Evolutionary conservation across 2,888 invertebrate species (phyloP).

Genomic region (Meliscaeva auricollis): DNA sequence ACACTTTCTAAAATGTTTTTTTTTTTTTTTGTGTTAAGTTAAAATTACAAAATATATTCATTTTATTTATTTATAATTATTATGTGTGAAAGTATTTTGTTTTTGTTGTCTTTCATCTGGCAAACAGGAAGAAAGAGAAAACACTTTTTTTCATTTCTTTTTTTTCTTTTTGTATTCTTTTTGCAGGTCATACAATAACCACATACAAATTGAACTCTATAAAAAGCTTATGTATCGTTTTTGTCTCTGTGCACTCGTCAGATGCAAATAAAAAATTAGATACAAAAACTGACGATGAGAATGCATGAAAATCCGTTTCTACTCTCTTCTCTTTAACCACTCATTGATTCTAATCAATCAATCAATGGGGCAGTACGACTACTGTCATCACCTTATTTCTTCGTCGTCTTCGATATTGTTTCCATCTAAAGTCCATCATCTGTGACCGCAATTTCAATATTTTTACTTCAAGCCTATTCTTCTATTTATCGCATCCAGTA

Average conservation of each 20-base stretch:
- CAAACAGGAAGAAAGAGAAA: constrained; percentile 55
- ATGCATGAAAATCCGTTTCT: constrained; percentile 5
- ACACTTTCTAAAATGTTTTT: constrained; percentile 25
- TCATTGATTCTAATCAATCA: constrained; percentile 56
- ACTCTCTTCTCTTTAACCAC: not conserved
- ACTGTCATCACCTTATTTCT: constrained; percentile 65
- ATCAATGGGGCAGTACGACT: constrained; percentile 69
- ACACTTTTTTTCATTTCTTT: constrained; percentile 18
- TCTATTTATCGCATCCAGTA: no score
- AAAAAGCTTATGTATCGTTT: constrained; percentile 1
- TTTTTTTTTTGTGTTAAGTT: not conserved
- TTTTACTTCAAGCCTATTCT: constrained; percentile 25
- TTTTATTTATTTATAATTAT: not conserved
- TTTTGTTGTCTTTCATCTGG: constrained; percentile 22
- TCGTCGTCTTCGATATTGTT: constrained; percentile 6
- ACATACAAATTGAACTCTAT: constrained; percentile 24
- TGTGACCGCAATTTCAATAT: constrained; percentile 73
- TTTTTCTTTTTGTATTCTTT: constrained; percentile 41
- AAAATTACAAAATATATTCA: not conserved
- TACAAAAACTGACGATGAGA: no score
- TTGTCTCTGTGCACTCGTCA: not conserved
- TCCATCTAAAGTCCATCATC: constrained; percentile 48
- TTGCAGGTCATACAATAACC: constrained; percentile 48
- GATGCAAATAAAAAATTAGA: constrained; percentile 34
- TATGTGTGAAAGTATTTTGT: constrained; percentile 34